Conservation (phyloP, 2,797 vertebrate species). For the Lithobates sylvaticus region DNA sequence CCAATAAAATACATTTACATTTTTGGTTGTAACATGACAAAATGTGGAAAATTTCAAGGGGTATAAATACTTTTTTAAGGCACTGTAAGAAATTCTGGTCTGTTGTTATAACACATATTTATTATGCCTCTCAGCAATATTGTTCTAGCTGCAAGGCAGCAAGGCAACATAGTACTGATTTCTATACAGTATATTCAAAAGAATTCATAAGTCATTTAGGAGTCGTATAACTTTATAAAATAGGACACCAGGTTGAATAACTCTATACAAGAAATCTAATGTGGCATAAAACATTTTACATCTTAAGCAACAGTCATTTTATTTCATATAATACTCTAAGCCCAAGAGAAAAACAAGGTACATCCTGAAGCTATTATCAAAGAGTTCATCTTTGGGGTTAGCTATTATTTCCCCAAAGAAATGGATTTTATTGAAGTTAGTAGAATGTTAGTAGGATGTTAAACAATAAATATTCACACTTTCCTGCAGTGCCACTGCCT, state of each 20-base stretch:
- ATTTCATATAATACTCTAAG: not conserved
- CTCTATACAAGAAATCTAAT: not conserved
- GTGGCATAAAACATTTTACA: not conserved
- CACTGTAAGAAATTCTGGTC: not conserved
- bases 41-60: too few species aligned
- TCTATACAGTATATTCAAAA: not conserved
- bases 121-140: slow-evolving; percentile 1
- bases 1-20: too few species aligned
- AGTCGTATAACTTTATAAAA: slow-evolving; percentile 2
- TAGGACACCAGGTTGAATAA: not conserved
- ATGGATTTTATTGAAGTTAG: not conserved
- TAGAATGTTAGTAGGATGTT: not conserved
- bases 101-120: not conserved
- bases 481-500: not conserved
- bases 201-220: not conserved
- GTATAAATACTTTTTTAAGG: too few species aligned
- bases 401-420: slow-evolving; percentile 12
- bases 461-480: not conserved
- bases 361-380: not conserved
- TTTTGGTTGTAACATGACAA: too few species aligned
- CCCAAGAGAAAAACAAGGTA: not conserved
- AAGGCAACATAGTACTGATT: not conserved
- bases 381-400: not conserved
- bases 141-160: not conserved
- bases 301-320: not conserved